Conservation (phyloP, 2,797 vertebrate genomes). For the Pelodytes ibericus region DNA sequence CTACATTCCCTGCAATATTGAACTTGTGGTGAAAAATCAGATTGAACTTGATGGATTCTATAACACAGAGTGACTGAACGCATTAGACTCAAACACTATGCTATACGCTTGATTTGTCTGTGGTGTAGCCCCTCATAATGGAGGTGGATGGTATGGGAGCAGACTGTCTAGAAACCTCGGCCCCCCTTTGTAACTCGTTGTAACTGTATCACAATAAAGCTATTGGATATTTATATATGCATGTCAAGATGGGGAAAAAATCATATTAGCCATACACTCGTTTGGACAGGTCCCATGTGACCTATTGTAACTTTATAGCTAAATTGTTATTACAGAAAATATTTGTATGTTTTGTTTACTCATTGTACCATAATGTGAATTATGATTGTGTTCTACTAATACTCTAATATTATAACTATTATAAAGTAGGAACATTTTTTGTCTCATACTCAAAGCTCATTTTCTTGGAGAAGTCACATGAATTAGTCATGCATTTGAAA, state of each 20-base stretch:
- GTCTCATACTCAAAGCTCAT: no score
- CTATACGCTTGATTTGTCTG: background rate
- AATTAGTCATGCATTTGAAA: no score
- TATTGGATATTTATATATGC: background rate
- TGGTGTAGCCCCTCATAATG: background rate
- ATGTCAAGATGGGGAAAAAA: background rate
- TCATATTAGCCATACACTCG: no score
- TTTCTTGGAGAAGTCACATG: no score
- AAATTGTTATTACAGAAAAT: no score
- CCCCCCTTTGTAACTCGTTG: background rate
- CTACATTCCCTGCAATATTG: background rate
- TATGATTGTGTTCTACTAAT: no score
- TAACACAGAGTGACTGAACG: conserved; percentile 4
- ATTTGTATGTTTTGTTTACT: no score
- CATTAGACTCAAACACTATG: background rate
- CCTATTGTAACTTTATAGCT: no score
- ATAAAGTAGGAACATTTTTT: no score
- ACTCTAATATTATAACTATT: no score
- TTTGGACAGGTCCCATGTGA: no score
- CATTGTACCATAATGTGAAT: no score
- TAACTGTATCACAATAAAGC: background rate
- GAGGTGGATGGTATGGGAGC: background rate
- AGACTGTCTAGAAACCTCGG: background rate
- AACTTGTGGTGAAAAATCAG: conserved; percentile 1
- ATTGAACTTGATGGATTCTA: background rate